Evolutionary conservation across 1,140 invertebrate genomes (phyloP), one percentile per base, ranked within the genome.

Genomic region (Pomacea maculata): DNA sequence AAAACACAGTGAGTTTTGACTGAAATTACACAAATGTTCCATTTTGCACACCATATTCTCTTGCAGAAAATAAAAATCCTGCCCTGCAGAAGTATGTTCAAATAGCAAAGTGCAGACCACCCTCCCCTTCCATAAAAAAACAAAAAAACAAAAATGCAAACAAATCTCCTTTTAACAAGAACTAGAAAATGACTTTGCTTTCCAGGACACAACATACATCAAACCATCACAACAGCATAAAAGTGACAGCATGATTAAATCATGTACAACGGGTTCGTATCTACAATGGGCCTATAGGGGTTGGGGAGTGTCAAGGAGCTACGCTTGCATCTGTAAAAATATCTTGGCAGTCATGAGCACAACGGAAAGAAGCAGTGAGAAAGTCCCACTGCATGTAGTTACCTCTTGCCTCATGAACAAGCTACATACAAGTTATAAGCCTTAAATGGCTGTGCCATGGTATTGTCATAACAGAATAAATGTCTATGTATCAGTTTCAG

Each of bases 271-370:
- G 67, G 67, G 67, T 34, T n/a, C 11, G 1, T 70, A 70, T 70
- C 67, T 70, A 64, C n/a, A 64, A 19, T n/a, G 55, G 57, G 15
- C 57, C 57, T 61, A 8, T 2, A 64, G n/a, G 54, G 34, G 34
- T 45, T 1, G 57, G 75, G 75, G n/a, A 14, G 29, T 21, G 74
- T 0, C 4, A 25, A 25, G 74, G 55, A 57, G 74, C 21, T n/a
- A 45, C 54, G 5, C 9, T 29, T 34, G 34, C 10, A 25, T 29
- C n/a, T 70, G 11, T 25, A 70, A 70, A 34, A 70, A 70, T 25
- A 17, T 70, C 75, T 63, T 76, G 75, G 75, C 75, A 76, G 75
- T 76, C 61, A 17, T 54, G 25, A 76, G 75, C 75, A 76, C 10
- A 55, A 64, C 9, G 57, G 34, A 54, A 19, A 21, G 34, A 25